Base-by-base conservation (phyloP, 2,113 vertebrate species). In the Phalacrocorax aristotelis region DNA sequence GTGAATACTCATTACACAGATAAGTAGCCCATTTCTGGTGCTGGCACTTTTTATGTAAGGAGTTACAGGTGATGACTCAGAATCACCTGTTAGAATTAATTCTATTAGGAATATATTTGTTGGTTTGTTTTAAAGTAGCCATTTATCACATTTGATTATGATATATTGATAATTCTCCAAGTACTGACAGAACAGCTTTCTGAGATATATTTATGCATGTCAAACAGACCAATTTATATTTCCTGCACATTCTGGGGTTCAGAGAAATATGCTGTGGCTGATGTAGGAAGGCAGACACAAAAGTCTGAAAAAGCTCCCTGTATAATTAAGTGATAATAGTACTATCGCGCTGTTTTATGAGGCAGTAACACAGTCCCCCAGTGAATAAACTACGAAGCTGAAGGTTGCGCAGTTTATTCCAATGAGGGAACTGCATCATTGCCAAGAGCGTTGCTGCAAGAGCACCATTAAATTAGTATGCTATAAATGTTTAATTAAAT, bases 261-360 rank as follows among this genome's bases (percentile, higher is more conserved):
- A 88, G 52, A 74, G 46, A 58, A 92, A 44, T 60, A 7, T 13
- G 27, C 49, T 21, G 27, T 66, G 40, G 61, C 40, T 65, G 70
- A 30, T 61, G 46, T 16, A 79, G 68, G 86, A 83, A 66, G n/a
- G 82, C 71, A 95, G 57, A 79, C 36, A 34, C 44, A 1, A 1
- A 87, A 22, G 5, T n/a, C 36, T 96, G 90, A 68, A 89, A 44
- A 84, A 84, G 36, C 54, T 21, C 25, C 34, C 82, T 72, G 75
- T 84, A 89, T 95, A 97, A 97, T 96, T 86, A 83, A 97, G 65
- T 89, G 54, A 62, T 96, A 93, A 93, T 92, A 64, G 52, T 71
- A 61, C 69, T 85, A 60, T 40, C 69, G 14, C 61, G 5, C 27
- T 89, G 85, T 27, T 96, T 95, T 96, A 83, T 60, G 66, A 88